These are phyloP conservation scores for Stegastes partitus DNA, from an alignment of 2,113 vertebrate species.

Conservation along the genomic window DNA sequence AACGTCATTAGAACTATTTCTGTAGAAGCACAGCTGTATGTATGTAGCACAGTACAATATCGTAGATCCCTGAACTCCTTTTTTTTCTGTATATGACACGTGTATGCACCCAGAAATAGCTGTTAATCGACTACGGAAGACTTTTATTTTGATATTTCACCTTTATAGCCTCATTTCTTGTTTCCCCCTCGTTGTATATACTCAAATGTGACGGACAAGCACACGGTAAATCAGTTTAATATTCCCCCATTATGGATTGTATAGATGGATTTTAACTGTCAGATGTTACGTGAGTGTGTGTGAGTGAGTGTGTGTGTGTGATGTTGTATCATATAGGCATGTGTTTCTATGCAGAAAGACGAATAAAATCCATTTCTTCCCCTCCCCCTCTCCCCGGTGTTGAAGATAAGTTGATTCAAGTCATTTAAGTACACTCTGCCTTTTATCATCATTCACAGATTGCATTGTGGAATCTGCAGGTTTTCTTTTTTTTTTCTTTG, in stretches of 20 bases:
- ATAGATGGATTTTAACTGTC: conserved; percentile 47
- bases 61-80: conserved; percentile 33
- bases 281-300: not conserved
- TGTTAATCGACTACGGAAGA: conserved; percentile 53
- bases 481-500: not conserved
- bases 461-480: not conserved
- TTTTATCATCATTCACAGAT: conserved; percentile 28
- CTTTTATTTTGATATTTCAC: conserved; percentile 73
- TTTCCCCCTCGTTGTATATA: conserved; percentile 45
- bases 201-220: conserved; percentile 50
- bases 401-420: conserved; percentile 26
- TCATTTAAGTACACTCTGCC: not conserved
- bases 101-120: conserved; percentile 41
- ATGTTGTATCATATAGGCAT: conserved; percentile 71
- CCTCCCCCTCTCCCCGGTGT: conserved; percentile 38
- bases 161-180: conserved; percentile 56
- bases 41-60: conserved; percentile 80
- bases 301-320: conserved; percentile 12
- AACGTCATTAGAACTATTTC: conserved; percentile 60
- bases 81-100: conserved; percentile 48
- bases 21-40: conserved; percentile 72
- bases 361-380: conserved; percentile 74
- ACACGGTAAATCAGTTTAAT: conserved; percentile 46
- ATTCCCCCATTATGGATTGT: conserved; percentile 50
- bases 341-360: conserved; percentile 80